Conservation (phyloP, 1,140 invertebrate species). For the Marisa cornuarietis region DNA sequence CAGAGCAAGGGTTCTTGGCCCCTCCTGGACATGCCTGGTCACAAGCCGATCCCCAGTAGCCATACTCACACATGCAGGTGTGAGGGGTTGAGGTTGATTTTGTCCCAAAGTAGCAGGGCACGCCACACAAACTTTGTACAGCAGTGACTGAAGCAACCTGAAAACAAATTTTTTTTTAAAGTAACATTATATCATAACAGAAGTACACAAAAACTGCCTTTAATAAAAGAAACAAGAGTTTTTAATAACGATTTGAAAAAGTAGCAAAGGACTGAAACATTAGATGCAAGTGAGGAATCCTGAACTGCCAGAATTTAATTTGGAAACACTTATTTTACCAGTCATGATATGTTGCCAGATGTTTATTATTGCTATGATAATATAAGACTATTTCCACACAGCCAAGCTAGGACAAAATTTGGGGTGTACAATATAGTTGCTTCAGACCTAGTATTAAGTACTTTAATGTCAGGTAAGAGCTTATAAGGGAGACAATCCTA, state of each 20-base stretch:
- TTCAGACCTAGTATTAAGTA: no score
- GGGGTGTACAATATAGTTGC: no score
- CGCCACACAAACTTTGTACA: slow-evolving; percentile 37
- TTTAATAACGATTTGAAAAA: background rate
- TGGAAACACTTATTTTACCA: no score
- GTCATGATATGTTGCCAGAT: no score
- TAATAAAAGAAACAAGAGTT: background rate
- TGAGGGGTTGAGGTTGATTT: slow-evolving; percentile 17
- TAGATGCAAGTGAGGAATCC: no score
- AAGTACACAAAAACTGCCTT: background rate
- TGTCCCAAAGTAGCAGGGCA: slow-evolving; percentile 38
- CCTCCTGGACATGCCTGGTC: slow-evolving; percentile 41
- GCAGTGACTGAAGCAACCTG: slow-evolving; percentile 19
- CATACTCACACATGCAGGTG: slow-evolving; percentile 32
- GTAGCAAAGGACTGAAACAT: no score
- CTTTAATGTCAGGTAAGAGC: no score
- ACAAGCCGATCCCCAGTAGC: slow-evolving; percentile 46
- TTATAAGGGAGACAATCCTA: no score
- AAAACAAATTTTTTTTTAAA: background rate
- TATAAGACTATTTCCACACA: background rate
- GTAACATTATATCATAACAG: background rate
- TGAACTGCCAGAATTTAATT: no score
- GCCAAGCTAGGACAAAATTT: no score
- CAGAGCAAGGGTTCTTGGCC: slow-evolving; percentile 37
- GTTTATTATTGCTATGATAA: background rate